Evolutionary conservation across 2,888 invertebrate genomes (phyloP), one percentile per base, ranked within the genome.

Genomic region (Eueremaeus valkanovi): DNA sequence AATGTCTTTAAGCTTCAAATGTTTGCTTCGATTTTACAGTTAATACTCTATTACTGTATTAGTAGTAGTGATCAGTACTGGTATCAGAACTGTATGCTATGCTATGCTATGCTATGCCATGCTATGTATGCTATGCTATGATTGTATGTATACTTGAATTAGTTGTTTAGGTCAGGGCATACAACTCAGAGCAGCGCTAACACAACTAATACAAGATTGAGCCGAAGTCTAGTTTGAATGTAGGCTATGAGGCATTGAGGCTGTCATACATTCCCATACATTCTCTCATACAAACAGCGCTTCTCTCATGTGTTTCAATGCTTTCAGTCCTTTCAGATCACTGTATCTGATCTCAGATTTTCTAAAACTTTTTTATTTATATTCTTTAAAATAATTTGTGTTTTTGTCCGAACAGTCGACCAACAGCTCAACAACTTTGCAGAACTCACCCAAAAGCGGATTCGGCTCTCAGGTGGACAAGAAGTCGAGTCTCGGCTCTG

Each of bases 201-300:
- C 16, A 51, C 51, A 8, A 45, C 18, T 18, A 6, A 49, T n/a
- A 49, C 49, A 49, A 49, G n/a, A 18, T 63, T 63, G 13, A 63
- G 63, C 63, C 63, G 33, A 40, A 70, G 70, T 70, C 70, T 70
- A 70, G 70, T 70, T 70, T 45, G 27, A 42, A 70, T 70, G 70
- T 70, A 70, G 70, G 70, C 70, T 70, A 70, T 45, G 27, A 70
- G 70, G 70, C 42, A 70, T 70, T 70, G 70, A 42, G 70, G 70
- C 70, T 70, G 68, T 45, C 70, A 70, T 45, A 70, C 42, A 70
- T 70, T 70, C 42, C 45, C 70, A 70, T 66, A 33, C 63, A 31
- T 33, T 33, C 55, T 16, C 27, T 36, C 1, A 61, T 6, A 31
- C 31, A 29, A n/a, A 29, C 21, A 18, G 33, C 33, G n/a, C 29